Conservation (phyloP, 1,140 invertebrate species). For the Cecropterus lyciades region DNA sequence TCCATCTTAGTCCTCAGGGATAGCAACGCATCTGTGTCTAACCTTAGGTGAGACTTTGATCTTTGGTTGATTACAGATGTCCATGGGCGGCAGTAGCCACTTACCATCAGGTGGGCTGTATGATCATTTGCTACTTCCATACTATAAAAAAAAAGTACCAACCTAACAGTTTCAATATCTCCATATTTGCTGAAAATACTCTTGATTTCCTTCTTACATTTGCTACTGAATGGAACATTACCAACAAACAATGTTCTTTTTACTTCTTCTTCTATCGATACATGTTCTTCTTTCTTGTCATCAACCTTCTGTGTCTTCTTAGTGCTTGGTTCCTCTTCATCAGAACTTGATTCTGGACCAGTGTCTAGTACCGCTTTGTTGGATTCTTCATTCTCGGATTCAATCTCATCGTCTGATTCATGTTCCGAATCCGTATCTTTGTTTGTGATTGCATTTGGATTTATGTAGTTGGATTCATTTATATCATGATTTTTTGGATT, state of each 20-base stretch:
- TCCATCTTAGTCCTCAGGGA: too few relatives aligned
- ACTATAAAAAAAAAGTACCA: neutral
- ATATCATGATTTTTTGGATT: conserved; percentile 9
- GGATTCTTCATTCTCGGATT: conserved; percentile 69
- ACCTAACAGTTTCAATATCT: conserved; percentile 85
- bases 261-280: conserved; percentile 54
- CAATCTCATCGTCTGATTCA: conserved; percentile 75
- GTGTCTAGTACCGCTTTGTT: conserved; percentile 63
- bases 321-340: conserved; percentile 57
- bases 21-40: too few relatives aligned
- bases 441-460: conserved; percentile 72
- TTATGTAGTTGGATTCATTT: conserved; percentile 46
- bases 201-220: conserved; percentile 82
- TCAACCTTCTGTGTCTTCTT: conserved; percentile 26
- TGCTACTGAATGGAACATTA: conserved; percentile 85
- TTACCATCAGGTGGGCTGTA: too few relatives aligned
- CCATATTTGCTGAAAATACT: conserved; percentile 87
- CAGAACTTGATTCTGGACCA: conserved; percentile 53
- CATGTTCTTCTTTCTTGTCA: conserved; percentile 20
- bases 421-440: conserved; percentile 76
- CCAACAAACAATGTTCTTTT: conserved; percentile 88
- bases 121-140: too few relatives aligned
- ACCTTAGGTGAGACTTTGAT: too few relatives aligned
- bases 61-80: too few relatives aligned
- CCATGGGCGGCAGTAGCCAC: too few relatives aligned